phyloP scores from a whole-genome alignment of 1,140 invertebrate species.

The Cydia pomonella region DNA sequence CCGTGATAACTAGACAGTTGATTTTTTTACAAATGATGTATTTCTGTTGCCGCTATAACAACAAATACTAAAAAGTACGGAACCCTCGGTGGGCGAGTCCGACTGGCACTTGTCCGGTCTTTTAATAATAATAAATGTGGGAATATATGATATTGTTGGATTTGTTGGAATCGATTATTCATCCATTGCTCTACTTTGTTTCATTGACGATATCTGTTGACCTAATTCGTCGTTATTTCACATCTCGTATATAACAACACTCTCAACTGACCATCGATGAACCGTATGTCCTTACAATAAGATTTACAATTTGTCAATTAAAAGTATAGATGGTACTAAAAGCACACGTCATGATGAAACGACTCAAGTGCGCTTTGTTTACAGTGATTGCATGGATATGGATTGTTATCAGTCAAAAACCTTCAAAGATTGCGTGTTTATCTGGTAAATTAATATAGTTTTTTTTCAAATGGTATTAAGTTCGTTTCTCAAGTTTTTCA shows the following conservation, averaged over 20 bases:
- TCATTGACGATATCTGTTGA: neutral
- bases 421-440: conserved; percentile 21
- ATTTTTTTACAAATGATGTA: too few relatives aligned
- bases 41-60: too few relatives aligned
- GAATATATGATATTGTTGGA: too few relatives aligned
- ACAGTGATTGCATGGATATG: neutral
- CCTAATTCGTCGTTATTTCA: neutral
- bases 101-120: too few relatives aligned
- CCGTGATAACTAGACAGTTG: too few relatives aligned
- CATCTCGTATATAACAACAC: neutral
- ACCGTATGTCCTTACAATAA: too few relatives aligned
- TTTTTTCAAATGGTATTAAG: neutral
- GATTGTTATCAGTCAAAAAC: conserved; percentile 19
- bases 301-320: too few relatives aligned
- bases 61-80: too few relatives aligned
- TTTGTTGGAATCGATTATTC: neutral
- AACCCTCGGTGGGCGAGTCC: too few relatives aligned
- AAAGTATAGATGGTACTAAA: neutral
- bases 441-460: neutral
- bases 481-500: too few relatives aligned
- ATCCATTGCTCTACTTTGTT: neutral
- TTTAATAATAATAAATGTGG: too few relatives aligned
- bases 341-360: neutral
- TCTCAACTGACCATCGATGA: neutral
- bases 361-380: neutral